A percentile compares a stretch with the other conserved stretches of the same genome.
These are phyloP conservation scores for Prionailurus bengalensis DNA, from an alignment of 2,113 vertebrate genomes.

Conservation along the genomic window DNA sequence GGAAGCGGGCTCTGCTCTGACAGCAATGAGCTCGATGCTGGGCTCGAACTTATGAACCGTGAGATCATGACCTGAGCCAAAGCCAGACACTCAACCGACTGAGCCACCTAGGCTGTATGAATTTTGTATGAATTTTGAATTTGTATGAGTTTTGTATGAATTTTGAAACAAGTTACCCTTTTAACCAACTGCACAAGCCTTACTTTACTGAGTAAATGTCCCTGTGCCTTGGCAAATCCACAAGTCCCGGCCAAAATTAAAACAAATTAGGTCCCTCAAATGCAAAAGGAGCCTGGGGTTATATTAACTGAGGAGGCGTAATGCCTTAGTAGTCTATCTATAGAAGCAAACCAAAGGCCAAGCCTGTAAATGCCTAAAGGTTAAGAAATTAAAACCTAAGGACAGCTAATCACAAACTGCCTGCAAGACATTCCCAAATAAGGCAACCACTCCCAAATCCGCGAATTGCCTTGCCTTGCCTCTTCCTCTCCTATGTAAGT, in stretches of 20 bases:
- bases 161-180: neutral
- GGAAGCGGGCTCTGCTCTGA: too few relatives aligned
- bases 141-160: neutral
- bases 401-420: neutral
- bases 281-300: neutral
- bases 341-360: neutral
- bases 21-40: too few relatives aligned
- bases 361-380: neutral
- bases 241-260: neutral
- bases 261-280: neutral
- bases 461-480: neutral
- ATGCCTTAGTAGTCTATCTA: neutral
- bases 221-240: neutral
- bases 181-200: neutral
- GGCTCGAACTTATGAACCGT: too few relatives aligned
- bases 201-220: neutral
- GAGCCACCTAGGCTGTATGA: too few relatives aligned
- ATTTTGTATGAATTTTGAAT: neutral
- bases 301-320: neutral
- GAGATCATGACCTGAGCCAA: too few relatives aligned
- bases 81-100: too few relatives aligned
- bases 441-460: neutral
- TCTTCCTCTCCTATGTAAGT: neutral
- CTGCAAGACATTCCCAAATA: neutral
- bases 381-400: neutral